These are phyloP conservation scores for Lapara coniferarum DNA, from an alignment of 2,888 invertebrate species.

Conservation along the genomic window DNA sequence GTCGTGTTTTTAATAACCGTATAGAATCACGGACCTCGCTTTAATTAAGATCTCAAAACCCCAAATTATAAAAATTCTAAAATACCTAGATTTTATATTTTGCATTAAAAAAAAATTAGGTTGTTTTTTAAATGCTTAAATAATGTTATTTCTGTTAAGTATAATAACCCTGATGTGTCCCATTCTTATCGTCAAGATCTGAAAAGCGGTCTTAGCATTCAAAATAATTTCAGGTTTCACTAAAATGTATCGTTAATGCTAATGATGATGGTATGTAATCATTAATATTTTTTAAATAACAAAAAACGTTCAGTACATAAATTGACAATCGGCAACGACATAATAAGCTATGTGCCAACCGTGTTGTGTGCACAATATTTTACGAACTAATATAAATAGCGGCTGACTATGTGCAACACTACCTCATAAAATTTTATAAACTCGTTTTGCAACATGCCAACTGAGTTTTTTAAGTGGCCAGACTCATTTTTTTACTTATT, in stretches of 20 bases:
- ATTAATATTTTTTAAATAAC: no score
- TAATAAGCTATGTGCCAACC: slow-evolving; percentile 1
- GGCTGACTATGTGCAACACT: slow-evolving; percentile 47
- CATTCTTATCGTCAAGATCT: no score
- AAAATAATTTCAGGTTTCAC: no score
- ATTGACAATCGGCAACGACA: slow-evolving; percentile 1
- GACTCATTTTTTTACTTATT: slow-evolving; percentile 35
- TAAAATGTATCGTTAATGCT: no score
- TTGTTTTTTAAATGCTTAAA: no score
- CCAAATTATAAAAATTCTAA: neutral
- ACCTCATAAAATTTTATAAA: slow-evolving; percentile 47
- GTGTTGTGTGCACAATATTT: slow-evolving; percentile 29
- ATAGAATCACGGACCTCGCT: neutral
- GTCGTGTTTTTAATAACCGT: slow-evolving; percentile 12
- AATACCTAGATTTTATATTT: no score
- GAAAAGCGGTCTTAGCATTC: no score
- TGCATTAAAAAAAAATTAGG: no score
- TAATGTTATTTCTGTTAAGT: no score
- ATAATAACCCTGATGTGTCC: no score
- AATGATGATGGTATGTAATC: no score
- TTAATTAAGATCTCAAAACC: neutral
- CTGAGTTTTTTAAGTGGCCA: slow-evolving; percentile 44
- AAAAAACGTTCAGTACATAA: neutral
- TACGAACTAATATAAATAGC: slow-evolving; percentile 37
- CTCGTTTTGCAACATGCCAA: slow-evolving; percentile 53